phyloP scores from a whole-genome alignment of 2,797 vertebrate species.

The Chloroceryle inda region DNA sequence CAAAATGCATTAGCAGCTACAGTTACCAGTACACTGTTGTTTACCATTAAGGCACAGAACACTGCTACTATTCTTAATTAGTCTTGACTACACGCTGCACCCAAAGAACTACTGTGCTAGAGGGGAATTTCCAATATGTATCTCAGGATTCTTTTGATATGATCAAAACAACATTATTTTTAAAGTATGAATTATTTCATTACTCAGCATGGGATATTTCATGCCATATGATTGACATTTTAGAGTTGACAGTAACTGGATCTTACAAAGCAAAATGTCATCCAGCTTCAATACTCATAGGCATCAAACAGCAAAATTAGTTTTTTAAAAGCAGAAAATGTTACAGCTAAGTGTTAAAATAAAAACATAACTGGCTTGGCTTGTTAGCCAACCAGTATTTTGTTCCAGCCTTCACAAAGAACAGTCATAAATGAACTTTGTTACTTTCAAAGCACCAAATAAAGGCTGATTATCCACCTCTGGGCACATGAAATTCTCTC shows the following conservation, averaged over 20 bases:
- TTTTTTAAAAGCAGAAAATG: not conserved
- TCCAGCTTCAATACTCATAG: not conserved
- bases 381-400: not conserved
- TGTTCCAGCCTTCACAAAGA: not conserved
- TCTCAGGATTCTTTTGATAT: not conserved
- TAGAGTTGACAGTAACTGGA: constrained; percentile 26
- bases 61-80: not conserved
- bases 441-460: constrained; percentile 3
- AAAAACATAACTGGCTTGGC: not conserved
- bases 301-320: not conserved
- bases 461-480: constrained; percentile 44
- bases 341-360: not conserved
- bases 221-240: constrained; percentile 7
- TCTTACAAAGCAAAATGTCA: constrained; percentile 18
- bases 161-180: not conserved
- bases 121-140: not conserved
- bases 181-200: not conserved
- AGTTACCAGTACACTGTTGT: not conserved
- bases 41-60: not conserved
- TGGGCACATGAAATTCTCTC: not conserved
- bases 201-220: not conserved
- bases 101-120: not conserved
- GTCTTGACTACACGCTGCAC: not conserved
- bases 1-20: not conserved
- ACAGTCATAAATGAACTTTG: not conserved